Evolutionary conservation across 2,888 invertebrate genomes (phyloP).

Genomic region (Galeruca laticollis): DNA sequence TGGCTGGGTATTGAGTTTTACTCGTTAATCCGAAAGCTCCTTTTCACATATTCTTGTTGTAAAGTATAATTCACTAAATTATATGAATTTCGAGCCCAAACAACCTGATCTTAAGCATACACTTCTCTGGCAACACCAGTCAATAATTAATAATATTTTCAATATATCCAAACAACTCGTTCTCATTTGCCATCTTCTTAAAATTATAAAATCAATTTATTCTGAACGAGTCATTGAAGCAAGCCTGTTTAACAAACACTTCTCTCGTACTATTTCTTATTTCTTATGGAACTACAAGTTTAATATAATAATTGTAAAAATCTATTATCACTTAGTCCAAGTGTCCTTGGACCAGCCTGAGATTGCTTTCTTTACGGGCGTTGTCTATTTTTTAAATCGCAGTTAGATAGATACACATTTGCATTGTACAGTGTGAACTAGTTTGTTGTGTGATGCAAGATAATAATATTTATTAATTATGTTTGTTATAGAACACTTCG

Average conservation of each 20-base stretch:
- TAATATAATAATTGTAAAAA: constrained; percentile 41
- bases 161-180: no score
- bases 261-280: constrained; percentile 23
- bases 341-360: constrained; percentile 45
- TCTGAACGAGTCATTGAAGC: no score
- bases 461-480: constrained; percentile 36
- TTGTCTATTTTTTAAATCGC: constrained; percentile 39
- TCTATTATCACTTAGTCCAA: constrained; percentile 41
- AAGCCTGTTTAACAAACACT: neutral
- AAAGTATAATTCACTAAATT: no score
- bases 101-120: no score
- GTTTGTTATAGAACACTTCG: constrained; percentile 1
- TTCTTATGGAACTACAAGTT: constrained; percentile 30
- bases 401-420: constrained; percentile 25
- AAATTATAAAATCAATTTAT: no score
- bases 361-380: constrained; percentile 45
- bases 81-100: no score
- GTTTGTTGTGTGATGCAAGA: constrained; percentile 31
- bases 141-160: neutral
- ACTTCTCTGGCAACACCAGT: neutral
- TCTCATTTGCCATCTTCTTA: no score
- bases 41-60: no score
- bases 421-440: constrained; percentile 42
- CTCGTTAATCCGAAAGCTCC: no score
- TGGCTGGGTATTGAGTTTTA: no score